Conservation (phyloP, 2,888 invertebrate genomes). For the Ptycholaimellus sp. region DNA sequence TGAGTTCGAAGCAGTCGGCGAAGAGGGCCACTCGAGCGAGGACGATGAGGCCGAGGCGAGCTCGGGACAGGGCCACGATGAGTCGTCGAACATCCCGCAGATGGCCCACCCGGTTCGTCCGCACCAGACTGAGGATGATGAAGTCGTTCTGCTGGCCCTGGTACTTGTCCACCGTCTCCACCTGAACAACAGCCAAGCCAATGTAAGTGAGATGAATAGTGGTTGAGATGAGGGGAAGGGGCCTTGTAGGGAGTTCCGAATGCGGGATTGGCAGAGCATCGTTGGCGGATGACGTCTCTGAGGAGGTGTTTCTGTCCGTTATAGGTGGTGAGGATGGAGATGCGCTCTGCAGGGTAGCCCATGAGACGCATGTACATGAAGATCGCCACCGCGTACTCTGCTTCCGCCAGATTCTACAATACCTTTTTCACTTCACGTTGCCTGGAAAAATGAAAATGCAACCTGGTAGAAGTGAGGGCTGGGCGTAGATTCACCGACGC, state of each 20-base stretch:
- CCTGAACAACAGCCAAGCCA: slow-evolving; percentile 16
- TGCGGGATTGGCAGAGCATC: slow-evolving; percentile 77
- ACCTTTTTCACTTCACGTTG: neutral
- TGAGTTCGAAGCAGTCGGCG: slow-evolving; percentile 82
- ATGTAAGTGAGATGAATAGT: neutral
- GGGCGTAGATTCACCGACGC: slow-evolving; percentile 83
- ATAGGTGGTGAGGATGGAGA: slow-evolving; percentile 90
- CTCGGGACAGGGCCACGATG: slow-evolving; percentile 91
- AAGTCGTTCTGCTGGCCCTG: slow-evolving; percentile 99
- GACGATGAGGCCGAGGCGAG: slow-evolving; percentile 77
- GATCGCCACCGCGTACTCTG: slow-evolving; percentile 73
- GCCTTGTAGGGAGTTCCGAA: slow-evolving; percentile 75
- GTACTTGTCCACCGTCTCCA: slow-evolving; percentile 81
- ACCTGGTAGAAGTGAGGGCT: slow-evolving; percentile 96
- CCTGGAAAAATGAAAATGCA: neutral
- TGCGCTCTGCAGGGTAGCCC: slow-evolving; percentile 84
- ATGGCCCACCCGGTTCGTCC: slow-evolving; percentile 91
- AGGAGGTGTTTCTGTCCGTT: slow-evolving; percentile 96
- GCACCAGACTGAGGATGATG: slow-evolving; percentile 75
- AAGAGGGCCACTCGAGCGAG: slow-evolving; percentile 77
- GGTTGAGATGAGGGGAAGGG: neutral
- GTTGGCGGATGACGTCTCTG: slow-evolving; percentile 63
- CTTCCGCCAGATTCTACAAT: slow-evolving; percentile 38
- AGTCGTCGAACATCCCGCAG: slow-evolving; percentile 79
- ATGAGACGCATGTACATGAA: slow-evolving; percentile 94